A percentile compares a stretch with the other conserved stretches of the same genome.
Evolutionary conservation across 2,113 vertebrate species (phyloP).

Genomic region (Sterrhoptilus dennistouni): DNA sequence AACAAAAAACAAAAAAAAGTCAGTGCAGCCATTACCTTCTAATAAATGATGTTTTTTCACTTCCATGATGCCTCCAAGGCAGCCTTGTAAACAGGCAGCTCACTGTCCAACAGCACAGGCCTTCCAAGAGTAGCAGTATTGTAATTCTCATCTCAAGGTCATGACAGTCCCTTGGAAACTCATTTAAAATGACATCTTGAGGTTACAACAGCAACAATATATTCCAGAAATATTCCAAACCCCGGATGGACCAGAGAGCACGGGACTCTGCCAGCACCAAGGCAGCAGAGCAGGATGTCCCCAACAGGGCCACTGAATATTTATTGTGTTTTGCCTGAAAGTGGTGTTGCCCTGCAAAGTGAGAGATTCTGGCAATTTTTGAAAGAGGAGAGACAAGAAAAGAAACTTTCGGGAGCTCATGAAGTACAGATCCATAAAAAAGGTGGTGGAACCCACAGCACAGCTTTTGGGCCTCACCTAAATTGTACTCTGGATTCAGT

Average conservation of each 20-base stretch:
- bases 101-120: not conserved
- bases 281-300: not conserved
- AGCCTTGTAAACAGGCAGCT: not conserved
- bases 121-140: not conserved
- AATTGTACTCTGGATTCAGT: not conserved
- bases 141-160: not conserved
- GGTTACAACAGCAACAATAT: not conserved
- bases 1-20: not conserved
- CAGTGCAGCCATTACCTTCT: not conserved
- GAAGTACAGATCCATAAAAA: not conserved
- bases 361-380: not conserved
- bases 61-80: not conserved
- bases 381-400: not conserved
- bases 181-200: slow-evolving; percentile 11
- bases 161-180: slow-evolving; percentile 6
- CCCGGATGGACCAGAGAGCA: not conserved
- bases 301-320: not conserved
- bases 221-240: slow-evolving; percentile 26
- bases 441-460: not conserved
- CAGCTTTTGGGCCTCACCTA: not conserved
- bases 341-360: not conserved
- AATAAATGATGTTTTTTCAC: not conserved
- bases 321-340: not conserved
- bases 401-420: not conserved
- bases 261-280: not conserved